These are phyloP conservation scores for Ormia ochracea DNA, from an alignment of 2,888 invertebrate species.

Conservation along the genomic window DNA sequence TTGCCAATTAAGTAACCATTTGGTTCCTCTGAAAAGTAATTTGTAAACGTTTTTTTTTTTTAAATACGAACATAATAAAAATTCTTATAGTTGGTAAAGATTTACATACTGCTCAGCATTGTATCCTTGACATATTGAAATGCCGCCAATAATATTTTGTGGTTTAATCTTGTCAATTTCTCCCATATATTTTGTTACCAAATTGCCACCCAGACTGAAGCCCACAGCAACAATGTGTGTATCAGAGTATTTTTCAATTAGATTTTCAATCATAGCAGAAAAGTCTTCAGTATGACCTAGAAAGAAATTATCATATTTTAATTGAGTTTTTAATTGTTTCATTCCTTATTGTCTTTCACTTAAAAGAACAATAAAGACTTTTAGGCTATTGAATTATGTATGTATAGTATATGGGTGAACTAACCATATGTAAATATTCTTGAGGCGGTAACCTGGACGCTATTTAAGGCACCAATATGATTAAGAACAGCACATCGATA, in stretches of 20 bases:
- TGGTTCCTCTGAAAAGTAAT: slow-evolving; percentile 83
- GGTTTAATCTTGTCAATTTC: slow-evolving; percentile 82
- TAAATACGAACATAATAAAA: neutral
- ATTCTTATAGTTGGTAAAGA: neutral
- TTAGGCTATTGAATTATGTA: slow-evolving; percentile 1
- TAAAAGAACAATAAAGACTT: neutral
- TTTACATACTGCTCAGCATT: slow-evolving; percentile 90
- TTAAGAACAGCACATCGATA: slow-evolving; percentile 95
- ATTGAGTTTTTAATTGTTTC: neutral
- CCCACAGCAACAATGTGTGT: slow-evolving; percentile 90
- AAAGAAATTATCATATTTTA: slow-evolving; percentile 51
- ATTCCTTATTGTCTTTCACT: neutral
- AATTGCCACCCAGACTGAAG: slow-evolving; percentile 95
- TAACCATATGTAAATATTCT: slow-evolving; percentile 95
- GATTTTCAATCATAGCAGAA: slow-evolving; percentile 87
- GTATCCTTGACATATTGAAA: slow-evolving; percentile 96
- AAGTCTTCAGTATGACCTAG: slow-evolving; percentile 93
- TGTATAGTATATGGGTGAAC: no score
- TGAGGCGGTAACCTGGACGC: slow-evolving; percentile 90
- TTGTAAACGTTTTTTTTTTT: no score
- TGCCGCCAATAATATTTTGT: slow-evolving; percentile 87
- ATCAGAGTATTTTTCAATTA: slow-evolving; percentile 84
- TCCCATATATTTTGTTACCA: slow-evolving; percentile 94
- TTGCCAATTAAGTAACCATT: slow-evolving; percentile 90
- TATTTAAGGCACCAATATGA: slow-evolving; percentile 91